phyloP scores from a whole-genome alignment of 64 coral and sea anemone genomes.

The Montipora capricornis region DNA sequence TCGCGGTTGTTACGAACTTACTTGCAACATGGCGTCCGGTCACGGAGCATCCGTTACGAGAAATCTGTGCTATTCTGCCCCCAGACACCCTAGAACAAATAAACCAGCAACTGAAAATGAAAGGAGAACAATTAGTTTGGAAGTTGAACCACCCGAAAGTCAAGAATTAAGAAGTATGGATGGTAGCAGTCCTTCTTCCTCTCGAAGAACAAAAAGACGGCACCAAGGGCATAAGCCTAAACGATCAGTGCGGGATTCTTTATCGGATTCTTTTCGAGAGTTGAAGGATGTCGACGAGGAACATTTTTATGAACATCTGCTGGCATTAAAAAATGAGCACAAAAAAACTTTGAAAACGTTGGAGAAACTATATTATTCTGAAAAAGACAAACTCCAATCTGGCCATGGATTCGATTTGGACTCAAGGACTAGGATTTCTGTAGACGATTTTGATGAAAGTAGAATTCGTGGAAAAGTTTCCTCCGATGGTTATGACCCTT shows the following conservation, averaged over 20 bases:
- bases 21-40: constrained; percentile 94
- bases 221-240: constrained; percentile 28
- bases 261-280: constrained; percentile 76
- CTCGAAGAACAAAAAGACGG: constrained; percentile 22
- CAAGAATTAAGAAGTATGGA: not conserved
- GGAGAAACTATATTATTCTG: constrained; percentile 91
- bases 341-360: constrained; percentile 91
- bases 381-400: constrained; percentile 66
- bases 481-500: constrained; percentile 68
- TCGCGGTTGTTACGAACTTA: constrained; percentile 31
- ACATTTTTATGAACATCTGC: constrained; percentile 90
- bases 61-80: constrained; percentile 94
- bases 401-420: constrained; percentile 80
- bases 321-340: constrained; percentile 90
- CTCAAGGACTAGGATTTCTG: constrained; percentile 72
- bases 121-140: constrained; percentile 57
- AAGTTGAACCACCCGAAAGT: constrained; percentile 44
- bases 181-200: constrained; percentile 56
- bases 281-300: constrained; percentile 78
- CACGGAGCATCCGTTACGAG: constrained; percentile 87
- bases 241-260: constrained; percentile 39
- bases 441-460: constrained; percentile 47
- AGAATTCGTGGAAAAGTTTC: constrained; percentile 33
- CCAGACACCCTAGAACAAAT: constrained; percentile 92
- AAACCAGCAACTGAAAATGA: constrained; percentile 92